These are phyloP conservation scores for Camponotus vicinus DNA, from an alignment of 1,140 invertebrate genomes.

Conservation along the genomic window DNA sequence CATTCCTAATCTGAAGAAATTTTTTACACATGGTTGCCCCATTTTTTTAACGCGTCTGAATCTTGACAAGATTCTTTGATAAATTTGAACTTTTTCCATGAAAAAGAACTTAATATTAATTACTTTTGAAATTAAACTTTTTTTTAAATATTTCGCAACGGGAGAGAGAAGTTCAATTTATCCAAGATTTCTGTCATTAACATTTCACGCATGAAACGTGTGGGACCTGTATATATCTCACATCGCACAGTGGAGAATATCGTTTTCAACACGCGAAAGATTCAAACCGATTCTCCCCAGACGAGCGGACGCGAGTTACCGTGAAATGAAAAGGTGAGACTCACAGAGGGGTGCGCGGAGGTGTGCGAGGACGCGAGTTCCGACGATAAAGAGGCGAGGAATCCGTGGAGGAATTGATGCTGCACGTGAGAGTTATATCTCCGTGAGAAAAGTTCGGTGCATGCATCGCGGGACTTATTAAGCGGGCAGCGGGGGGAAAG, in stretches of 20 bases:
- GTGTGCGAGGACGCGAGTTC: neutral
- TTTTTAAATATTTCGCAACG: neutral
- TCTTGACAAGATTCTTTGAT: neutral
- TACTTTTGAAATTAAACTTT: neutral
- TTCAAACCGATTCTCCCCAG: conserved; percentile 50
- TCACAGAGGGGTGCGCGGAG: neutral
- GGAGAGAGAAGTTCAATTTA: neutral
- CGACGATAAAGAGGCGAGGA: neutral
- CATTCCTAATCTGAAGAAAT: neutral
- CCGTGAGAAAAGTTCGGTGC: conserved; percentile 51
- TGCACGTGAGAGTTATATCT: conserved; percentile 26
- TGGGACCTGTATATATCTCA: conserved; percentile 28
- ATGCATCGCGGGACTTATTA: conserved; percentile 39
- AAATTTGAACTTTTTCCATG: conserved; percentile 3
- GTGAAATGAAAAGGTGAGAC: conserved; percentile 57
- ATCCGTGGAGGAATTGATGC: conserved; percentile 36
- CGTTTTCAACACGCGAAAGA: conserved; percentile 36
- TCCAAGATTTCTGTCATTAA: neutral
- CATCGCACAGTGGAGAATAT: conserved; percentile 1
- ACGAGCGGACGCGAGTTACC: conserved; percentile 41
- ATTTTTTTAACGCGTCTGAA: neutral
- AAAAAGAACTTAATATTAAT: neutral
- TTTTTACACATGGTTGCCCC: neutral
- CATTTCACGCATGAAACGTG: neutral
- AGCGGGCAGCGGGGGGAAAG: conserved; percentile 9